These are phyloP conservation scores for Proisotoma minuta DNA, from an alignment of 2,888 invertebrate species.

Conservation along the genomic window DNA sequence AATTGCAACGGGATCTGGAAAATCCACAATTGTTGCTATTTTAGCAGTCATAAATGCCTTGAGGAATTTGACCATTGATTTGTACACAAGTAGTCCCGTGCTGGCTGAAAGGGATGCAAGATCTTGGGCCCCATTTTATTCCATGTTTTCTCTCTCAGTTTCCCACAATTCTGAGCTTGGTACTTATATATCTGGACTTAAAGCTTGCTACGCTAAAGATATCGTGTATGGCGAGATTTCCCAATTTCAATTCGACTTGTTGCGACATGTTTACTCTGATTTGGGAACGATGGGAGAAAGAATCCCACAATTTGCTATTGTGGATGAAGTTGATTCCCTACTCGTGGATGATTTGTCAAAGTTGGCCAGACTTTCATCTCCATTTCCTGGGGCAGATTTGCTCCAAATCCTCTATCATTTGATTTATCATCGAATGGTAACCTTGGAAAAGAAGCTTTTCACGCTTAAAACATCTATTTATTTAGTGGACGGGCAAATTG, in stretches of 20 bases:
- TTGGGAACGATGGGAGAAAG: conserved; percentile 21
- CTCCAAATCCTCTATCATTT: conserved; percentile 21
- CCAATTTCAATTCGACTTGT: conserved; percentile 28
- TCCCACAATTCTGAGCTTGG: conserved; percentile 27
- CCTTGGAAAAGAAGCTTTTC: not conserved
- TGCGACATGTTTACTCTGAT: conserved; percentile 24
- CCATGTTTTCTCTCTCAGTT: conserved; percentile 16
- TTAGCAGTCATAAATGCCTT: conserved; percentile 7
- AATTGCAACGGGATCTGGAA: conserved; percentile 23
- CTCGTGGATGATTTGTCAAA: conserved; percentile 28
- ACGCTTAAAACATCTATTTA: not conserved
- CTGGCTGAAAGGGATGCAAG: conserved; percentile 31
- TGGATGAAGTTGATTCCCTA: conserved; percentile 35
- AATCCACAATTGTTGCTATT: conserved; percentile 17
- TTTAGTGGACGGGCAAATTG: not conserved
- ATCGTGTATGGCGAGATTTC: conserved; percentile 32
- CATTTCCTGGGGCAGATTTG: conserved; percentile 27
- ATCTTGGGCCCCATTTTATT: conserved; percentile 18
- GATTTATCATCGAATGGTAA: conserved; percentile 17
- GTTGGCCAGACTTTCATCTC: conserved; percentile 19
- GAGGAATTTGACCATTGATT: conserved; percentile 7
- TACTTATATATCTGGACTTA: conserved; percentile 13
- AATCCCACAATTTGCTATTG: conserved; percentile 11
- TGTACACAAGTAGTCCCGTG: conserved; percentile 27
- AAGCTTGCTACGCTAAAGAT: conserved; percentile 22